Conservation (phyloP, 2,113 vertebrate genomes). For the Plotosus lineatus region DNA sequence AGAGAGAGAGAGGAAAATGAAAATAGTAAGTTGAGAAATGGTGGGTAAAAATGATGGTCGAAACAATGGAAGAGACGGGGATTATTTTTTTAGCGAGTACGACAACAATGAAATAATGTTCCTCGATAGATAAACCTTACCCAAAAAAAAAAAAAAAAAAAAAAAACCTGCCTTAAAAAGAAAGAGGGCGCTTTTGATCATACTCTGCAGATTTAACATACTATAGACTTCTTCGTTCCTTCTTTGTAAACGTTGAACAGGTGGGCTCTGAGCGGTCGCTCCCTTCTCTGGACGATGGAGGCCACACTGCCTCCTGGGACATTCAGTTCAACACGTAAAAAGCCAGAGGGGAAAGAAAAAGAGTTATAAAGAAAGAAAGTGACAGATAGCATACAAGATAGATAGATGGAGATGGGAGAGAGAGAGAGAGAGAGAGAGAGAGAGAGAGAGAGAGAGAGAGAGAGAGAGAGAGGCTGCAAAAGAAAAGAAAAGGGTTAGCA, state of each 20-base stretch:
- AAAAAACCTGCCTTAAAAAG: neutral
- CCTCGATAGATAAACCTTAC: too few relatives aligned
- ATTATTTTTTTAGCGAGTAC: slow-evolving; percentile 9
- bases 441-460: neutral
- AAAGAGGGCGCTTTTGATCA: neutral
- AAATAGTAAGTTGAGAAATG: slow-evolving; percentile 19
- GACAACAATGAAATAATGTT: too few relatives aligned
- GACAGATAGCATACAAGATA: too few relatives aligned
- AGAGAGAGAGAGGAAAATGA: slow-evolving; percentile 19
- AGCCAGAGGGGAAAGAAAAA: neutral
- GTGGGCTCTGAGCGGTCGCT: slow-evolving; percentile 11
- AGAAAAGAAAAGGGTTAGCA: slow-evolving; percentile 9
- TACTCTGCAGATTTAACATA: neutral
- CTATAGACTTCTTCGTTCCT: slow-evolving; percentile 26
- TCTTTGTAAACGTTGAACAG: slow-evolving; percentile 21
- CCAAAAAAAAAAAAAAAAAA: too few relatives aligned
- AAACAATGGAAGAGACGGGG: neutral
- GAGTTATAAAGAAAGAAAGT: neutral
- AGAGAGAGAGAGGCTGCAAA: slow-evolving; percentile 5
- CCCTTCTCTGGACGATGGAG: neutral
- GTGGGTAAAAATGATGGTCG: slow-evolving; percentile 27
- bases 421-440: neutral
- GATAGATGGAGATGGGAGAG: too few relatives aligned
- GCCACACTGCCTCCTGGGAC: slow-evolving; percentile 22
- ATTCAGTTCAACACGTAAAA: neutral